Evolutionary conservation across 1,140 invertebrate genomes (phyloP), one percentile per base, ranked within the genome.

Genomic region (Meteorus sp.): DNA sequence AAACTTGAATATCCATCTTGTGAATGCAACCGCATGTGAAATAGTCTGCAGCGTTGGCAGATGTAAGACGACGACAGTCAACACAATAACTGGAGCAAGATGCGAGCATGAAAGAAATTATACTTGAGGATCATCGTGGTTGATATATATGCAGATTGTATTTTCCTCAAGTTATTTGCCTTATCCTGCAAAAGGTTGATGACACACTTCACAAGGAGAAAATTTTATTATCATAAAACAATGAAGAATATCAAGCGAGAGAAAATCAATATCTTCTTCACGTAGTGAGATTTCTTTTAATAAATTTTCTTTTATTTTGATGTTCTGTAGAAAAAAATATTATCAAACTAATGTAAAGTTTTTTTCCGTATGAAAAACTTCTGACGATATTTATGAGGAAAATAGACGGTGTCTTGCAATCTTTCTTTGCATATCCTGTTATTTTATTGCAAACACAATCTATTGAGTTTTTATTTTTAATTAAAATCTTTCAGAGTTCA

Each of bases 391-490:
- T n/a, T n/a, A n/a, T n/a, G n/a, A n/a, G n/a, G n/a, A n/a, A n/a
- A n/a, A n/a, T n/a, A n/a, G n/a, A n/a, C n/a, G n/a, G n/a, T n/a
- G n/a, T n/a, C n/a, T n/a, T n/a, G n/a, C n/a, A 29, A 29, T 9
- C 4, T 4, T 29, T 29, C 9, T 29, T 5, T 5, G 9, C 9
- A 9, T 29, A 4, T 29, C 23, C 39, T 23, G 13, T 35, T 15
- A 35, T 13, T 11, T 43, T 59, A 52, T 62, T 39, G 15, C 8
- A 13, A 19, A 50, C 52, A 62, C 31, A 41, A 33, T 2, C n/a
- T 56, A 59, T 57, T 48, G 48, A 53, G 53, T 57, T 52, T 55
- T 35, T 56, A 53, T 47, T 31, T 41, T 44, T 62, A 60, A 67
- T 64, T 64, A 54, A 52, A 56, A 56, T 56, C 62, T 51, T 48